Percentiles rank a stretch among this genome's conserved stretches.
Evolutionary conservation across 2,797 vertebrate genomes (phyloP).

Genomic region (Pangasius krempfi): DNA sequence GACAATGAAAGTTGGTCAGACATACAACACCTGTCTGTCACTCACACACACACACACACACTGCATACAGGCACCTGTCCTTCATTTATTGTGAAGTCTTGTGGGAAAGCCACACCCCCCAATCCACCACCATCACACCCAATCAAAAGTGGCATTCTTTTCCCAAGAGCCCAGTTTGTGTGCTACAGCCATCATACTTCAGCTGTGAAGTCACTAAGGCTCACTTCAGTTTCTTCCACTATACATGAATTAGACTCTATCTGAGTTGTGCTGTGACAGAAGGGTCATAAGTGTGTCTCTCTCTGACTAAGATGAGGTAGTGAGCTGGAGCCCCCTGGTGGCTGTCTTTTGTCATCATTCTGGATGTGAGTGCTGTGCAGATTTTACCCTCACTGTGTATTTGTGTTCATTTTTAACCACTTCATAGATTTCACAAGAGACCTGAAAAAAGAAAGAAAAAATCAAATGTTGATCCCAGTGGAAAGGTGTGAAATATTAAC

Average conservation of each 20-base stretch:
- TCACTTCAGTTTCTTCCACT: background rate
- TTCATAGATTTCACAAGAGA: background rate
- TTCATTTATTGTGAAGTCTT: background rate
- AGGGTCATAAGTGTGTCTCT: background rate
- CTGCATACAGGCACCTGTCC: background rate
- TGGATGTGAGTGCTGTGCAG: background rate
- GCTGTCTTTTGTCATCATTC: background rate
- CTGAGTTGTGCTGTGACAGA: background rate
- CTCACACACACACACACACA: background rate
- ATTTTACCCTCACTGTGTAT: background rate
- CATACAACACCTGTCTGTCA: too few relatives aligned
- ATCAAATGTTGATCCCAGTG: too few relatives aligned
- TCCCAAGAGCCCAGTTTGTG: background rate
- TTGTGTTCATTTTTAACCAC: background rate
- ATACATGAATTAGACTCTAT: too few relatives aligned
- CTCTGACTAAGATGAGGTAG: background rate
- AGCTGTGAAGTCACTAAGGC: background rate
- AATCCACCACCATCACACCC: background rate
- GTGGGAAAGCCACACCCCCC: background rate
- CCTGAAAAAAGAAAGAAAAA: background rate
- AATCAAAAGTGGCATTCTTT: background rate
- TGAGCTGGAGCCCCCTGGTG: constrained; percentile 32
- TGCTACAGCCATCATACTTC: background rate
- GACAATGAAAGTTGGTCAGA: too few relatives aligned
- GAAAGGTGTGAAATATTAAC: too few relatives aligned